These are phyloP conservation scores for Semaprochilodus insignis DNA, from an alignment of 2,797 vertebrate species.

Conservation along the genomic window DNA sequence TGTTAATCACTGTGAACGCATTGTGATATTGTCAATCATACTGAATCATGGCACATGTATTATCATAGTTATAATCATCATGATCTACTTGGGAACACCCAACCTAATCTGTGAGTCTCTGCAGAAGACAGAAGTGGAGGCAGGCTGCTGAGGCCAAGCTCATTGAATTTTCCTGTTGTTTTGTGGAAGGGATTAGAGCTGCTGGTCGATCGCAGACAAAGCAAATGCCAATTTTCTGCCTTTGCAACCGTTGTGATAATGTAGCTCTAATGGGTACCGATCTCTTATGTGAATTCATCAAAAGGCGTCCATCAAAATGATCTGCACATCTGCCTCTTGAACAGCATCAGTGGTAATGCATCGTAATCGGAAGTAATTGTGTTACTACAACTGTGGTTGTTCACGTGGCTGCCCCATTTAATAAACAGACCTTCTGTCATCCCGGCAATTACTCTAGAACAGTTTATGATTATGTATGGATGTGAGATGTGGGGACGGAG, in stretches of 20 bases:
- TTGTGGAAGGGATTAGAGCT: neutral
- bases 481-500: neutral
- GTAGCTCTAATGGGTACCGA: neutral
- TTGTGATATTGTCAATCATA: neutral
- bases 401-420: neutral
- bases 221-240: neutral
- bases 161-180: conserved; percentile 5
- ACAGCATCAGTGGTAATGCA: neutral
- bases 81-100: neutral
- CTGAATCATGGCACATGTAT: neutral
- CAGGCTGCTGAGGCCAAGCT: neutral
- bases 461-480: neutral
- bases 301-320: neutral
- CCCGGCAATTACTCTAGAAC: neutral
- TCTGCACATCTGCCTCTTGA: neutral
- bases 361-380: neutral
- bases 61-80: neutral
- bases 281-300: neutral
- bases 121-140: neutral
- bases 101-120: neutral
- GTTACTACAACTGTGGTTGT: neutral
- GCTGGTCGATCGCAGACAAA: neutral
- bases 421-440: neutral
- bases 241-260: neutral
- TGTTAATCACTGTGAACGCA: too few relatives aligned